Evolutionary conservation across 1,140 invertebrate genomes (phyloP), one percentile per base, ranked within the genome.

Genomic region (Dinothrombium tinctorium): DNA sequence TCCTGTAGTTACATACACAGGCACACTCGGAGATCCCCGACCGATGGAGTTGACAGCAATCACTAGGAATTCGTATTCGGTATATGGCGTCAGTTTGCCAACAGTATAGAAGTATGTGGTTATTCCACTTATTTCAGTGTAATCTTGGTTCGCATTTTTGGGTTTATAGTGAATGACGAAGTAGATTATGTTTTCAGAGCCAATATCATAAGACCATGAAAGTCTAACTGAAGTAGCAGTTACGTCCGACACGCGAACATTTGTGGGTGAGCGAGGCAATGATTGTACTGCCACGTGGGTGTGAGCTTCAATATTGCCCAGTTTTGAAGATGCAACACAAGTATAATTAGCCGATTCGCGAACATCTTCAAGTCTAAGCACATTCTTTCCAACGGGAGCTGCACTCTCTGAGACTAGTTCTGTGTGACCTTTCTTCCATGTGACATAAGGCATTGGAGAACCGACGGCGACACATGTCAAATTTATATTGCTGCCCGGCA

Each of bases 121-220:
- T 47, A 92, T 80, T 22, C 83, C 83, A 22, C 74, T 79, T 51
- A 90, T 84, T 56, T 90, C 83, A 49, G 44, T 45, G 40, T 47
- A 55, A 22, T 52, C 53, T 36, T 54, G 53, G 35, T 50, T 52
- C n/a, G 59, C 53, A 55, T 77, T 75, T 61, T 82, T 84, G 2
- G 82, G 81, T 56, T 89, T 92, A 63, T 89, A 90, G 55, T 87
- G 80, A 45, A 94, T 83, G 29, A 87, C 80, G 62, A 90, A 94
- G 55, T 90, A 89, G 47, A 76, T 73, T 14, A 87, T 69, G 48
- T 84, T 78, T 68, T 60, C 71, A 28, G 55, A 40, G 37, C 73
- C 72, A 52, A 73, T 75, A 37, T 62, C 63, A 57, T 86, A 84
- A 0, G 76, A 75, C 87, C 87, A 95, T 1, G 76, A 72, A 39